phyloP scores from a whole-genome alignment of 2,888 invertebrate species.

The Escarpia spicata region DNA sequence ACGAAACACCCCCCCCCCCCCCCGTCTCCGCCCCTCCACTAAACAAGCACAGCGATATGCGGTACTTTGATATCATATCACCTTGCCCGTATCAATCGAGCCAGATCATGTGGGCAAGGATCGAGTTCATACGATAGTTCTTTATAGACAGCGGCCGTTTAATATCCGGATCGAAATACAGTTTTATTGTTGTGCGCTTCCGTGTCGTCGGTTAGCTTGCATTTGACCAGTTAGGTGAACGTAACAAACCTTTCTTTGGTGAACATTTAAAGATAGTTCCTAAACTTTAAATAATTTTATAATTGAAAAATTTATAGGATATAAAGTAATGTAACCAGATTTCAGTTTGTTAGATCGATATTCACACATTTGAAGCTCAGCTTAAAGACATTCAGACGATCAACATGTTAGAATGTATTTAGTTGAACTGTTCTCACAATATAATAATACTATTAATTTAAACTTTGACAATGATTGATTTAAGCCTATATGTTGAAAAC shows the following conservation, averaged over 20 bases:
- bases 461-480: no score
- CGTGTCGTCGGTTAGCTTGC: background rate
- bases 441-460: no score
- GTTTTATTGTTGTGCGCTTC: background rate
- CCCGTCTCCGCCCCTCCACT: background rate
- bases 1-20: background rate
- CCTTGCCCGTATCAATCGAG: background rate
- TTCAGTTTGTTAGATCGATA: no score
- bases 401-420: no score
- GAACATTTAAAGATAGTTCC: background rate
- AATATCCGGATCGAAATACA: background rate
- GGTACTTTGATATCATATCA: conserved; percentile 5
- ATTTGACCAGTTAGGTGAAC: background rate
- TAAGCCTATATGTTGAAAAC: no score
- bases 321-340: no score
- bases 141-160: background rate
- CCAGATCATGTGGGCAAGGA: background rate
- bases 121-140: background rate
- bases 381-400: no score
- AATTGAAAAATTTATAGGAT: no score
- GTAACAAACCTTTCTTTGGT: background rate
- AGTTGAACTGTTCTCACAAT: no score
- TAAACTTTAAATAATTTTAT: no score
- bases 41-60: background rate
- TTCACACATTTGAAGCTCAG: no score